A percentile compares a stretch with the other conserved stretches of the same genome.
These are phyloP conservation scores for Spongilla lacustris DNA, from an alignment of 37 sponge, comb jelly and placozoan species.

Conservation along the genomic window DNA sequence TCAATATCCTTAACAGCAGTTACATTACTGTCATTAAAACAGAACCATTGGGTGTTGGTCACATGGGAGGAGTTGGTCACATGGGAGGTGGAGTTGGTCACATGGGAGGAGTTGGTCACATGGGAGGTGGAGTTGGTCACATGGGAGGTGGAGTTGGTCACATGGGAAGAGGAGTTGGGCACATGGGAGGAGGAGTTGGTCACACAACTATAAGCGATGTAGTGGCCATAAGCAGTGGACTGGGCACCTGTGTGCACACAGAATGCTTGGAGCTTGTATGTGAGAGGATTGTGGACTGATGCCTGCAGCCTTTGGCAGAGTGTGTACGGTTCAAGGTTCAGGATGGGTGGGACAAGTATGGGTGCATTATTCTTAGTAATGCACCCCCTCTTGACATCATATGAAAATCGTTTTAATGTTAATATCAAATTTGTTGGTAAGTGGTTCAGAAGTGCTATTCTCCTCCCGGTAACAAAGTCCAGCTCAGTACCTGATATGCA, in stretches of 20 bases:
- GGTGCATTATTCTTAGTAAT: slow-evolving; percentile 47
- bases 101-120: slow-evolving; percentile 2
- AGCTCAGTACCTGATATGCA: slow-evolving; percentile 23
- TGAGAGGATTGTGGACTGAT: background rate
- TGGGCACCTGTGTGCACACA: slow-evolving; percentile 69
- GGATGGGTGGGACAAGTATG: slow-evolving; percentile 24
- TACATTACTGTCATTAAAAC: slow-evolving; percentile 64
- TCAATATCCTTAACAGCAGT: slow-evolving; percentile 38
- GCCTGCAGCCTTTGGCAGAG: slow-evolving; percentile 14
- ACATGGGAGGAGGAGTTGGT: no score
- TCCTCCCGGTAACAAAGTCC: slow-evolving; percentile 15
- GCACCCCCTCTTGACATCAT: slow-evolving; percentile 9
- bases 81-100: no score
- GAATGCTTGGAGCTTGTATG: slow-evolving; percentile 55
- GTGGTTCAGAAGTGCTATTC: slow-evolving; percentile 50
- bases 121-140: no score
- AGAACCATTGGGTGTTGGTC: slow-evolving; percentile 54
- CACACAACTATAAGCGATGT: slow-evolving; percentile 48
- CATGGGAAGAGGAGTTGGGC: background rate
- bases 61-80: no score
- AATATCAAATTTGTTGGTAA: slow-evolving; percentile 49
- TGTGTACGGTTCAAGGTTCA: slow-evolving; percentile 39
- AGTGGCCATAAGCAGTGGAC: slow-evolving; percentile 70
- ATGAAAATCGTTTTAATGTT: slow-evolving; percentile 72
- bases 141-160: no score